Evolutionary conservation across 2,113 vertebrate genomes (phyloP).

Genomic region (Conger conger): DNA sequence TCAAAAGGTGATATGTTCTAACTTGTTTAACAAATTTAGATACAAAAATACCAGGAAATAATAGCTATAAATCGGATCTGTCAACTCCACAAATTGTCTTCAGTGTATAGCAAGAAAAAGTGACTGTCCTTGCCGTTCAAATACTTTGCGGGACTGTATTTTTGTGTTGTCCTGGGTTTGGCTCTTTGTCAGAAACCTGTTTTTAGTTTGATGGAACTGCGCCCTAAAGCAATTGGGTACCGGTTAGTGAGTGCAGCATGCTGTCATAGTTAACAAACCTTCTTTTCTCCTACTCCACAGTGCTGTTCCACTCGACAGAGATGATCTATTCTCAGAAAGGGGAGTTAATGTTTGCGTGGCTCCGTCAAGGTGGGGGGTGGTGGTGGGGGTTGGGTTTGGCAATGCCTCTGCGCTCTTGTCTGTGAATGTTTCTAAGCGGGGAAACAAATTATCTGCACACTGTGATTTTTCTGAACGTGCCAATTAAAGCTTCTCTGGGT

Average conservation of each 20-base stretch:
- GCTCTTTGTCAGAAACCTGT: too few species aligned
- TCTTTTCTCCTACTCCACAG: not conserved
- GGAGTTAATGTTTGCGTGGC: conserved; percentile 15
- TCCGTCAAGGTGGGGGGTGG: not conserved
- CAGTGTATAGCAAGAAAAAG: too few species aligned
- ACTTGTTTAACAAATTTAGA: too few species aligned
- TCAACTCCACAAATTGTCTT: too few species aligned
- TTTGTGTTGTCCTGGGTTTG: too few species aligned
- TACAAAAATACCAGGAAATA: too few species aligned
- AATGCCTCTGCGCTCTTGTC: not conserved
- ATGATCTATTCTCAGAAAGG: conserved; percentile 13
- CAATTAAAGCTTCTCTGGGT: conserved; percentile 17
- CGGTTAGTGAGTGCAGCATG: too few species aligned
- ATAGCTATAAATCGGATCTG: too few species aligned
- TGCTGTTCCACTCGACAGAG: conserved; percentile 9
- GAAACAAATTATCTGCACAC: conserved; percentile 26
- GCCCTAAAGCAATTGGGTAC: too few species aligned
- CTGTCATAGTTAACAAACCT: not conserved
- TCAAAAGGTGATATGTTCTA: too few species aligned
- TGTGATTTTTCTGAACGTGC: conserved; percentile 29
- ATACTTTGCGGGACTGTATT: not conserved
- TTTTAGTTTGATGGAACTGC: too few species aligned
- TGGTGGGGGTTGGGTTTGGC: not conserved
- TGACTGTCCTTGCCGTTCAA: too few species aligned
- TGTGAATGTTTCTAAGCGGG: not conserved